Evolutionary conservation across 2,113 vertebrate genomes (phyloP).

Genomic region (Platichthys flesus): DNA sequence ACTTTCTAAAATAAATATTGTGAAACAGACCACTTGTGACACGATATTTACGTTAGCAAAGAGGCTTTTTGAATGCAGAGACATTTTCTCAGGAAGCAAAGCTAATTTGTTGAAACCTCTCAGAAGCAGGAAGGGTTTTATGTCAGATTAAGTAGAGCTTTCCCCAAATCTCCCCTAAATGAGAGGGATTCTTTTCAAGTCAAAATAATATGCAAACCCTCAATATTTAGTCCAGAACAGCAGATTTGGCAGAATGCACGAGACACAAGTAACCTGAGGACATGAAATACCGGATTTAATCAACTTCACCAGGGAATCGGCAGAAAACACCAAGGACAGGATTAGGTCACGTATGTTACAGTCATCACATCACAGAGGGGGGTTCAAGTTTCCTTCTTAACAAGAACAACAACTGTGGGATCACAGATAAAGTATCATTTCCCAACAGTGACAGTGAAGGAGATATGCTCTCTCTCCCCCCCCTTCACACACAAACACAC

Average conservation of each 20-base stretch:
- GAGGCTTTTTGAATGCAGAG: neutral
- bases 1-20: slow-evolving; percentile 45
- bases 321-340: neutral
- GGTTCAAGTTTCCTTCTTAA: slow-evolving; percentile 19
- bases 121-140: slow-evolving; percentile 45
- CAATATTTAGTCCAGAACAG: slow-evolving; percentile 16
- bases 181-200: slow-evolving; percentile 30
- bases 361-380: neutral
- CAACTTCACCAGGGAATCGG: neutral
- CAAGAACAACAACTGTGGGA: slow-evolving; percentile 8
- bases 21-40: neutral
- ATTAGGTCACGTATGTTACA: slow-evolving; percentile 8
- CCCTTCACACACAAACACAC: neutral
- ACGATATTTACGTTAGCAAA: slow-evolving; percentile 14
- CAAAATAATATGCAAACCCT: slow-evolving; percentile 29
- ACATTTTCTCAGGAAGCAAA: slow-evolving; percentile 33
- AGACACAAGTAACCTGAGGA: slow-evolving; percentile 17
- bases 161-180: slow-evolving; percentile 61
- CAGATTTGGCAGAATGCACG: slow-evolving; percentile 10
- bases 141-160: slow-evolving; percentile 48
- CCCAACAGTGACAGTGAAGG: slow-evolving; percentile 23
- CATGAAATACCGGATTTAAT: slow-evolving; percentile 27
- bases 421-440: slow-evolving; percentile 16
- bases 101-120: slow-evolving; percentile 21
- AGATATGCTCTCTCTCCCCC: neutral